Conservation (phyloP, 2,888 invertebrate genomes). For the Volucella inanis region DNA sequence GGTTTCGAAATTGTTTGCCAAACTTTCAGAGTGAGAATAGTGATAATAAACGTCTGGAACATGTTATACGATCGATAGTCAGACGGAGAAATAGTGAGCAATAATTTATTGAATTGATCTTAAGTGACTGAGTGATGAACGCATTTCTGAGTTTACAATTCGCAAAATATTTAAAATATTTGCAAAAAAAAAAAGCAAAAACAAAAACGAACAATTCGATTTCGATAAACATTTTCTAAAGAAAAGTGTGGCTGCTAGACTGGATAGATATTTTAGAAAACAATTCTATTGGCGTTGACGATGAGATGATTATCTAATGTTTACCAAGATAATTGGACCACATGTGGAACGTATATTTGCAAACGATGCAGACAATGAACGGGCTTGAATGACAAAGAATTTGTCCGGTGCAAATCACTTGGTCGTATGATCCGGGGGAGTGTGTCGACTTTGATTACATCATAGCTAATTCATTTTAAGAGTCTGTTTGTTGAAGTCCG, state of each 20-base stretch:
- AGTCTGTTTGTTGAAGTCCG: too few relatives aligned
- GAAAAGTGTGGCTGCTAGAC: conserved; percentile 2
- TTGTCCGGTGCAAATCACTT: too few relatives aligned
- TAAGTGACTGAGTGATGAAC: conserved; percentile 37
- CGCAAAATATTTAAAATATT: conserved; percentile 25
- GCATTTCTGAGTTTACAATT: conserved; percentile 25
- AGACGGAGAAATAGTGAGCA: not conserved
- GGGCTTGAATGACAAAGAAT: not conserved
- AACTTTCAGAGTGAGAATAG: not conserved
- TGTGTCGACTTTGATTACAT: too few relatives aligned
- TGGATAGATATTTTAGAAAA: conserved; percentile 18
- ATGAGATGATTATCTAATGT: conserved; percentile 14
- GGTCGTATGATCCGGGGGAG: too few relatives aligned
- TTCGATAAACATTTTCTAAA: not conserved
- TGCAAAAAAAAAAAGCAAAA: too few relatives aligned
- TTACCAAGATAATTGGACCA: conserved; percentile 30
- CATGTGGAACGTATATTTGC: conserved; percentile 18
- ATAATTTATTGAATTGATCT: conserved; percentile 12
- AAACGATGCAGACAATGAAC: not conserved
- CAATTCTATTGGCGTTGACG: not conserved
- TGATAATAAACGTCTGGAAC: not conserved
- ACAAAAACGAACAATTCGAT: too few relatives aligned
- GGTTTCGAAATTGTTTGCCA: too few relatives aligned
- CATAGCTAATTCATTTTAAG: too few relatives aligned
- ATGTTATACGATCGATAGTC: not conserved